Evolutionary conservation across 2,113 vertebrate species (phyloP), one percentile per base, ranked within the genome.

Genomic region (Noturus placidus): DNA sequence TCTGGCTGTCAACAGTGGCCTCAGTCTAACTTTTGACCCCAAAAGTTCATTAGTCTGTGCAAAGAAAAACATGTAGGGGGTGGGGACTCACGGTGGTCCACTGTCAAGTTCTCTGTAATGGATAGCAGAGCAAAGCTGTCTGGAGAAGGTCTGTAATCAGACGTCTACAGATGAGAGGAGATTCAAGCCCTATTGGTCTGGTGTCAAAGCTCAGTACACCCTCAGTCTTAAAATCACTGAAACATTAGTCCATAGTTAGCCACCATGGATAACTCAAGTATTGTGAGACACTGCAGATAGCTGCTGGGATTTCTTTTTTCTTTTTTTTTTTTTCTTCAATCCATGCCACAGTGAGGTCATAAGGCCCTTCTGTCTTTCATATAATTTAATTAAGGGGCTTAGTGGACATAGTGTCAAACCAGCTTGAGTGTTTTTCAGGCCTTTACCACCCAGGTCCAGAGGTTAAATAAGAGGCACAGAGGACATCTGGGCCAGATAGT

Each of bases 21-120:
- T 78, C 52, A 17, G 54, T 54, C 72, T 90, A 87, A 92, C 88
- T 86, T 86, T 83, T 90, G 89, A 91, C 89, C 91, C 79, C 27
- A 22, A 27, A 67, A 27, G 72, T 87, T 89, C 86, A 90, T 91
- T 87, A 74, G 86, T 89, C 82, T 59, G n/a, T 22, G 54, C 83
- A 54, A 69, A 87, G 87, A 88, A 87, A 80, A 88, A 87, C 38
- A 81, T 83, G 72, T 69, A 82, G 38, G 67, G 86, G 86, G 87
- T 84, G 77, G 86, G 76, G 69, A 82, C 86, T 79, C 65, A 65
- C 27, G 80, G 86, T 81, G 79, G 88, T 82, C 89, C 82, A 72
- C 56, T 87, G 84, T 89, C 88, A 72, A 85, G 80, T 76, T 76
- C 30, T 67, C 69, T 56, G 85, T 87, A 90, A 92, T 89, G 86